Conservation (phyloP, 2,888 invertebrate species). For the Oasisia sp. region DNA sequence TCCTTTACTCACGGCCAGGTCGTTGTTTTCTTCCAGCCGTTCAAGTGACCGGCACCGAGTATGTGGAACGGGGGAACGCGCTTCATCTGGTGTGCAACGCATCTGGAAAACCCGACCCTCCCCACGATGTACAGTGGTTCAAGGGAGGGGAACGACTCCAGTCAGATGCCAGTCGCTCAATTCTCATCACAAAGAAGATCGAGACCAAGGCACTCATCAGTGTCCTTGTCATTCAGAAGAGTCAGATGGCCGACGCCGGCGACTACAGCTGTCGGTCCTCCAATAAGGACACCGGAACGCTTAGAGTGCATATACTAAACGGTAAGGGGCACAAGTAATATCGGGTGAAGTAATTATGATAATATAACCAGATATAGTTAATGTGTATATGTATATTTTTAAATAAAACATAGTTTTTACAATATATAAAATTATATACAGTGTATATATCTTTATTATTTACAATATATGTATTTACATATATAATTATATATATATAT, state of each 20-base stretch:
- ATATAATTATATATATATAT: not conserved
- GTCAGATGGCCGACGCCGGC: conserved; percentile 51
- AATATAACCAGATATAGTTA: not conserved
- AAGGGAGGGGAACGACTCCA: conserved; percentile 54
- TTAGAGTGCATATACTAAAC: conserved; percentile 55
- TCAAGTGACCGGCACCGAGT: conserved; percentile 51
- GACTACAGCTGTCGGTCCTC: conserved; percentile 58
- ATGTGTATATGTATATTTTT: not conserved
- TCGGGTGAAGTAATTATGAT: not conserved
- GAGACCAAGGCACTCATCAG: conserved; percentile 52
- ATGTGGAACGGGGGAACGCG: conserved; percentile 53
- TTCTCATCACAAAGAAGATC: conserved; percentile 56
- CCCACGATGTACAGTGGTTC: conserved; percentile 60
- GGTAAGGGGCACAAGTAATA: conserved; percentile 45
- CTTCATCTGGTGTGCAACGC: conserved; percentile 57
- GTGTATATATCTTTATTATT: not conserved
- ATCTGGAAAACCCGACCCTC: conserved; percentile 56
- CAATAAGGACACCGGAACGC: conserved; percentile 50
- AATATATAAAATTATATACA: not conserved
- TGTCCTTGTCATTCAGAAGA: conserved; percentile 51
- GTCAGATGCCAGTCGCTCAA: conserved; percentile 47
- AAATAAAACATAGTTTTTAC: not conserved
- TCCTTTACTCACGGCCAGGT: not conserved
- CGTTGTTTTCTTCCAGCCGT: conserved; percentile 47
- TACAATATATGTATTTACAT: too few relatives aligned